These are phyloP conservation scores for Hypsopygia costalis DNA, from an alignment of 2,888 invertebrate genomes.

Conservation along the genomic window DNA sequence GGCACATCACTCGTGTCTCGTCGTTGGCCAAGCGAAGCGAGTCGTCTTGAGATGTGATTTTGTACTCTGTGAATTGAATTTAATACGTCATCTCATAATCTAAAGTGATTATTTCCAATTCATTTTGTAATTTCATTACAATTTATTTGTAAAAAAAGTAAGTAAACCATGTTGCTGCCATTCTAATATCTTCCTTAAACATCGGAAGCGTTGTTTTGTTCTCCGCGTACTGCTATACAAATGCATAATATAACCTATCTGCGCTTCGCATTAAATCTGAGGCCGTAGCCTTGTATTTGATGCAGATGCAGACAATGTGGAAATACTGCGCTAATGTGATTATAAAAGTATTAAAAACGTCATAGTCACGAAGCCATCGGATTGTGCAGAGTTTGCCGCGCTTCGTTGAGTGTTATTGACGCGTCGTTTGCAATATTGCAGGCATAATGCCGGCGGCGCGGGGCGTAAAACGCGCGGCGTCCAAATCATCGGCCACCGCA, in stretches of 20 bases:
- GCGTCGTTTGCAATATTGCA: constrained; percentile 73
- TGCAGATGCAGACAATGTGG: constrained; percentile 55
- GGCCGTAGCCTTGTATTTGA: constrained; percentile 66
- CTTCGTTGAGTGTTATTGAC: constrained; percentile 58
- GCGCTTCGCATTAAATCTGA: constrained; percentile 64
- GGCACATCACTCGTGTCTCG: constrained; percentile 52
- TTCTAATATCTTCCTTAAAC: constrained; percentile 33
- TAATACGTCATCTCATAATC: constrained; percentile 70
- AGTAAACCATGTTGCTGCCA: constrained; percentile 43
- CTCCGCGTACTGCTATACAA: constrained; percentile 69
- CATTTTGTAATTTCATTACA: constrained; percentile 39
- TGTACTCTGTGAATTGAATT: constrained; percentile 50
- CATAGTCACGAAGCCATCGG: constrained; percentile 51
- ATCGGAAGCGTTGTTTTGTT: constrained; percentile 66
- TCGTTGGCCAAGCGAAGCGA: constrained; percentile 62
- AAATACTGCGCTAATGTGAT: constrained; percentile 59
- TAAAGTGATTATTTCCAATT: constrained; percentile 47
- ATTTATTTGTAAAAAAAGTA: constrained; percentile 54
- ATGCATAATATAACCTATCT: constrained; percentile 78
- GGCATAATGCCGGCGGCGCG: constrained; percentile 77
- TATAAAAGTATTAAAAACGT: constrained; percentile 63
- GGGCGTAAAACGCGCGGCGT: constrained; percentile 73
- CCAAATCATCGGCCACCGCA: constrained; percentile 57
- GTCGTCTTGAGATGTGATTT: constrained; percentile 56
- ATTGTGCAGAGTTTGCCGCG: constrained; percentile 58